These are phyloP conservation scores for Alces alces DNA, from an alignment of 2,113 vertebrate genomes.

Conservation along the genomic window DNA sequence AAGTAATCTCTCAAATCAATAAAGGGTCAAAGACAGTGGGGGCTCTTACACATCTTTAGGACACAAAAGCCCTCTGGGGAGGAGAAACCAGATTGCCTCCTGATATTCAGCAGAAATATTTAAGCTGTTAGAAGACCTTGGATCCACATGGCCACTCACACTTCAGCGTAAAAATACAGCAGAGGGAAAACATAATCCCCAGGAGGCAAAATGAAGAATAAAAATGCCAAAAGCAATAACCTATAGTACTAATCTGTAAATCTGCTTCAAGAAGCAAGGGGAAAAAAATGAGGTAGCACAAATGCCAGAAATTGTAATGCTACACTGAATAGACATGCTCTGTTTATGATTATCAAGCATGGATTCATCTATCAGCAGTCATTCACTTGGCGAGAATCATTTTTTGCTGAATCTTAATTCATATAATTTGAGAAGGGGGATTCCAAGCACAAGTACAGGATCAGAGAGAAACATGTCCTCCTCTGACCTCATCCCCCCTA, in stretches of 20 bases:
- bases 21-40: background rate
- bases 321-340: background rate
- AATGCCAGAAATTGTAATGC: background rate
- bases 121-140: background rate
- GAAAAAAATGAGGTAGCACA: background rate
- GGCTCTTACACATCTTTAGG: background rate
- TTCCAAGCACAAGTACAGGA: background rate
- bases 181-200: background rate
- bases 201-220: background rate
- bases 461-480: background rate
- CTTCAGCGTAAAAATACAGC: background rate
- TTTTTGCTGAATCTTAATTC: background rate
- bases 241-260: background rate
- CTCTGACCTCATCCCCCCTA: background rate
- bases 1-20: conserved; percentile 21
- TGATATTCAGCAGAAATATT: background rate
- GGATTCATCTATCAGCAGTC: background rate
- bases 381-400: background rate
- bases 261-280: background rate
- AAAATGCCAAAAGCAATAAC: background rate
- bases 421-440: background rate
- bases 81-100: background rate
- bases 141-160: background rate
- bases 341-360: background rate
- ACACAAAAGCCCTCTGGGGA: background rate